phyloP scores from a whole-genome alignment of 2,888 invertebrate species.

The Icerya purchasi region DNA sequence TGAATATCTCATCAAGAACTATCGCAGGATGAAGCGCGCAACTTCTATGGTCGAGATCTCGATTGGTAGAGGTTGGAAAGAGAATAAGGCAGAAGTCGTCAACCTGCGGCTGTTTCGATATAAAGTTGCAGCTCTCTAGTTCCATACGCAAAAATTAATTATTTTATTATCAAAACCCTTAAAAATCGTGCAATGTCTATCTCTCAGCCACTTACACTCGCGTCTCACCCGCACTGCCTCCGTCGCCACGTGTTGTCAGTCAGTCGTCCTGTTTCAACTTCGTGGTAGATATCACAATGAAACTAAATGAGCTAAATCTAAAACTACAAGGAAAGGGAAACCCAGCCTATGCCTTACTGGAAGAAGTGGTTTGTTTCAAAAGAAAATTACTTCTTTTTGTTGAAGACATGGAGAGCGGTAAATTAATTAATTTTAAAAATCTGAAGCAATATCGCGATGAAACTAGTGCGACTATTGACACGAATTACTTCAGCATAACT shows the following conservation, averaged over 20 bases:
- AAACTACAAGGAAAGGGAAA: background rate
- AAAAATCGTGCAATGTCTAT: background rate
- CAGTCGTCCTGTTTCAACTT: background rate
- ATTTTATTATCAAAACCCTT: background rate
- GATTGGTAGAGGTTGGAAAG: no score
- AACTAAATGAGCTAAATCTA: background rate
- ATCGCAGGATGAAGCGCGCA: no score
- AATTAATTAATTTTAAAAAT: background rate
- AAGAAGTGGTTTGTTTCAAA: background rate
- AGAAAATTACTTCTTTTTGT: no score
- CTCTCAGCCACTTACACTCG: no score
- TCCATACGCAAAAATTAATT: background rate
- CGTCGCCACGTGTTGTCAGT: background rate
- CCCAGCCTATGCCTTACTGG: background rate
- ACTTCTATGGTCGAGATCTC: no score
- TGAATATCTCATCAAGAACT: no score
- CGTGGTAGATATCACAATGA: background rate
- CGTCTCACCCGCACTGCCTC: no score
- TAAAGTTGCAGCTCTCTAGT: background rate
- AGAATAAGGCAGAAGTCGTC: no score
- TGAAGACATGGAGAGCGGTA: background rate
- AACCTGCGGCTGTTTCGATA: background rate
- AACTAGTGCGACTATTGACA: background rate
- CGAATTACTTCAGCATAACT: slow-evolving; percentile 4
- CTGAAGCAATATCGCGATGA: slow-evolving; percentile 1